Evolutionary conservation across 2,888 invertebrate species (phyloP), one percentile per base, ranked within the genome.

Genomic region (Elaeidobius kamerunicus): DNA sequence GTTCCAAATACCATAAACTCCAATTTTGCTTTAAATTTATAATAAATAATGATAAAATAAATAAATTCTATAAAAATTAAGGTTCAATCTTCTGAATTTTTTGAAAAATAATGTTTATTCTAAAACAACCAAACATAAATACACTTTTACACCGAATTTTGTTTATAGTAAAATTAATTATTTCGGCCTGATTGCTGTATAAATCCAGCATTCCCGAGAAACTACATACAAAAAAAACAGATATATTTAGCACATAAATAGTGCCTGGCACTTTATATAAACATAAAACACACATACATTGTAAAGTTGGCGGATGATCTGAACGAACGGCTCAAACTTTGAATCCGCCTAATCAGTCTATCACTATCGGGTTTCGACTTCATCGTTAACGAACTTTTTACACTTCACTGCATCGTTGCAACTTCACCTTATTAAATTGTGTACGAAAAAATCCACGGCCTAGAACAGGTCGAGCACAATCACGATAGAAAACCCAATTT

Each of bases 401-500:
- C 38, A 50, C 43, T 35, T 44, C 32, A 38, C 39, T 38, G 38
- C 28, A 50, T 28, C 14, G 38, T 35, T 27, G 27, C 45, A 20
- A 36, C 45, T 36, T 15, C 27, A 36, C 36, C 36, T 35, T 35
- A 45, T 35, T 45, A 45, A 34, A 34, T 34, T 20, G n/a, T 12
- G 28, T n/a, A n/a, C n/a, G 15, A 35, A 39, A 38, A 38, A 28
- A 23, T 17, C 28, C 15, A 38, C n/a, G 27, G 34, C 12, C 28
- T 32, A 49, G 50, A 43, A 50, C 43, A 43, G 20, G 30, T 38
- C 38, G 12, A 49, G 40, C 41, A 52, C 38, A 52, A 42, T 41
- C 35, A 36, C 49, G 49, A 42, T 23, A 35, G 49, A 42, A 49
- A 49, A 49, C 27, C 35, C 35, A 42, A 41, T 45, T 40, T 41